Base-by-base conservation (phyloP, 2,113 vertebrate genomes). In the Otis tarda region DNA sequence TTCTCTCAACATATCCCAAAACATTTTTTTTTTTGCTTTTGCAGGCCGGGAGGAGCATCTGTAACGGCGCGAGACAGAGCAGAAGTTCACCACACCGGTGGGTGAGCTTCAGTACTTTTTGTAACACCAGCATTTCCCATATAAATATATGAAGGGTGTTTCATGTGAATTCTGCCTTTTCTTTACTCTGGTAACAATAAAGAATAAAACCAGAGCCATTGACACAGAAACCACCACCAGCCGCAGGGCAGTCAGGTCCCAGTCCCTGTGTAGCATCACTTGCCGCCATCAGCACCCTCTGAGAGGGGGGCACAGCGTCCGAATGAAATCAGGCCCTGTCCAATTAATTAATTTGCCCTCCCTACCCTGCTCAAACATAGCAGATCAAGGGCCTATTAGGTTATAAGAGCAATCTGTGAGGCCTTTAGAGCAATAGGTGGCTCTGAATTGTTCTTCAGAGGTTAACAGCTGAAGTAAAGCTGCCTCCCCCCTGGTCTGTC, bases 271-370 rank as follows among this genome's bases (percentile, higher is more conserved):
- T 2, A 63, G 19, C 86, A 39, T 55, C 83, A 14, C 55, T 67
- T 33, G 43, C 23, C 41, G 64, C 22, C 45, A 57, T 6, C 59
- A 70, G 55, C 82, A 47, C 15, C 41, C 41, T 90, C 74, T 19
- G 64, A 56, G 55, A 73, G 41, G 35, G 41, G 9, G 43, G 15
- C 37, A 47, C 60, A 68, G 74, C 61, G 37, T 20, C 83, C 41
- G 45, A 39, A 84, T 0, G 0, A 70, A 47, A 39, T 1, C 39
- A 25, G 4, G 13, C 6, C 37, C 61, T 52, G 52, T 39, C 59
- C 64, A 73, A 19, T 77, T 77, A 85, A 80, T 85, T 45, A 53
- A 87, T 83, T 88, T 93, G 63, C 4, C 57, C 83, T 52, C 69
- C 56, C 5, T 23, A 41, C 49, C 61, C 69, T 37, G 13, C 70